These are phyloP conservation scores for Thereva unica DNA, from an alignment of 2,888 invertebrate species.

Conservation along the genomic window DNA sequence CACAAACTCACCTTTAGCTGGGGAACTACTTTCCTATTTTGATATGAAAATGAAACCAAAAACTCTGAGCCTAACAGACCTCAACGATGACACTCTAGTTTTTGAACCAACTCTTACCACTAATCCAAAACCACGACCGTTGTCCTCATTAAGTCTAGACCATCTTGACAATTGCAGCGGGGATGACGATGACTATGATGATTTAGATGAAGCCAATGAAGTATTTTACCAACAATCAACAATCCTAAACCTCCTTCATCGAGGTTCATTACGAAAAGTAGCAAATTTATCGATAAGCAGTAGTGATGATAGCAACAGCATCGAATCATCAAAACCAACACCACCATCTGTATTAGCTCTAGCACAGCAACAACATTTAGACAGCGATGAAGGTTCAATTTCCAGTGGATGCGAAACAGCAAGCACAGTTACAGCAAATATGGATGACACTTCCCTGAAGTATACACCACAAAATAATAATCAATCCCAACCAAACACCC, in stretches of 20 bases:
- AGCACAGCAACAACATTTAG: conserved; percentile 53
- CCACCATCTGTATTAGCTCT: not conserved
- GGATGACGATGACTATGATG: conserved; percentile 50
- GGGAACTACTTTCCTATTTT: conserved; percentile 56
- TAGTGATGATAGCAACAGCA: conserved; percentile 50
- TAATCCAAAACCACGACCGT: conserved; percentile 7
- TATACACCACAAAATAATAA: conserved; percentile 44
- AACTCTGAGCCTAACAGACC: conserved; percentile 51
- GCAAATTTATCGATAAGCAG: conserved; percentile 48
- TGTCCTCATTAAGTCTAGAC: conserved; percentile 42
- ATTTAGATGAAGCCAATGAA: conserved; percentile 48
- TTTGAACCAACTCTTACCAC: conserved; percentile 17
- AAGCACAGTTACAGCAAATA: conserved; percentile 67
- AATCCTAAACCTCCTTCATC: conserved; percentile 55
- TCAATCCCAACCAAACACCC: conserved; percentile 23
- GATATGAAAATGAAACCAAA: conserved; percentile 55
- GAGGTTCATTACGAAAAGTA: conserved; percentile 55
- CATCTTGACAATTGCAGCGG: conserved; percentile 42
- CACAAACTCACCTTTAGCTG: conserved; percentile 51
- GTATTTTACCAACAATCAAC: conserved; percentile 55
- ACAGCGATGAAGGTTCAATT: conserved; percentile 75
- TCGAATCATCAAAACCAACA: conserved; percentile 45
- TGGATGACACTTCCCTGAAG: conserved; percentile 54
- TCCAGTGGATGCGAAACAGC: conserved; percentile 82
- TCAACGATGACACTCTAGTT: conserved; percentile 43